Evolutionary conservation across 2,797 vertebrate species (phyloP).

Genomic region (Galaxias olidus): DNA sequence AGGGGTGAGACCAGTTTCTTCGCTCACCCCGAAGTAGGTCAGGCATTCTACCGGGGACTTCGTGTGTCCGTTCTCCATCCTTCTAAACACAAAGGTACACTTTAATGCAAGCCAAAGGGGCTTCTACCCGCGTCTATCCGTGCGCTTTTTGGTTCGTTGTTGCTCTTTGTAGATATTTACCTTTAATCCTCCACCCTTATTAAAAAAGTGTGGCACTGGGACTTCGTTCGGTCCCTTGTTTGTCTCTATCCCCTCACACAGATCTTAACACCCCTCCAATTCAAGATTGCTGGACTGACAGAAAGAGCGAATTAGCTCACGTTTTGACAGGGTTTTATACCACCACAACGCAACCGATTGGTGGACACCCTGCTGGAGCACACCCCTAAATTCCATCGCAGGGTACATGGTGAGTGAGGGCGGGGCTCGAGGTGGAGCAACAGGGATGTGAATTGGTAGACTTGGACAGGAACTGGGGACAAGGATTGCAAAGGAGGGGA

Average conservation of each 20-base stretch:
- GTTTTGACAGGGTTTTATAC: conserved; percentile 72
- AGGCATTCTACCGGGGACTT: conserved; percentile 80
- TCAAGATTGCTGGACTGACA: conserved; percentile 79
- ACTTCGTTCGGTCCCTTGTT: conserved; percentile 40
- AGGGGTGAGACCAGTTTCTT: conserved; percentile 75
- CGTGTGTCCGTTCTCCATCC: conserved; percentile 85
- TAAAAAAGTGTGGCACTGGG: conserved; percentile 60
- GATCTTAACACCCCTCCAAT: conserved; percentile 70
- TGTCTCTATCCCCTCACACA: conserved; percentile 34
- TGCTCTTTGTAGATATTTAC: conserved; percentile 59
- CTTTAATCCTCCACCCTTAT: conserved; percentile 70
- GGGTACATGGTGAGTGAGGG: conserved; percentile 50
- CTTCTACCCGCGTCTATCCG: conserved; percentile 63
- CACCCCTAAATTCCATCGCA: conserved; percentile 68
- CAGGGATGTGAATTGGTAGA: conserved; percentile 60
- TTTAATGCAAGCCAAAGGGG: conserved; percentile 21
- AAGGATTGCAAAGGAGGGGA: conserved; percentile 35
- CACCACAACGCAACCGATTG: conserved; percentile 59
- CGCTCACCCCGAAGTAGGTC: conserved; percentile 82
- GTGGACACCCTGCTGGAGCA: conserved; percentile 48
- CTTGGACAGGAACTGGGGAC: conserved; percentile 65
- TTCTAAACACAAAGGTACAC: conserved; percentile 63
- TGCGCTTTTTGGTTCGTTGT: conserved; percentile 49
- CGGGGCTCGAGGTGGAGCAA: conserved; percentile 58
- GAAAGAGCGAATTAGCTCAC: conserved; percentile 77